Evolutionary conservation across 1,140 invertebrate genomes (phyloP).

Genomic region (Episyrphus balteatus): DNA sequence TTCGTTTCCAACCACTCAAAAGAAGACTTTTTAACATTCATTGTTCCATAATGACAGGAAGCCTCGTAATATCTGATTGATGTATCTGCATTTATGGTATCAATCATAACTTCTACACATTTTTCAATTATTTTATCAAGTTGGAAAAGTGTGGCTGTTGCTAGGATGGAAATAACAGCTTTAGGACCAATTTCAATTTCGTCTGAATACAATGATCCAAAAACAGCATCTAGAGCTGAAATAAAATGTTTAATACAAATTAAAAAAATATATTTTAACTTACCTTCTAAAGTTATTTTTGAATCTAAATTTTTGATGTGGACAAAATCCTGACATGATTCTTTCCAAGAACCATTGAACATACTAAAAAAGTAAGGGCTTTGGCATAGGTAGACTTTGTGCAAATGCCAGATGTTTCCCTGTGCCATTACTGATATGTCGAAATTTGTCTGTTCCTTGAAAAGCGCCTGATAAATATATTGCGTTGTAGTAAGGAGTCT

Average conservation of each 20-base stretch:
- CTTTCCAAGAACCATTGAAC: conserved; percentile 74
- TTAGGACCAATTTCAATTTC: conserved; percentile 61
- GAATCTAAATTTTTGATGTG: conserved; percentile 63
- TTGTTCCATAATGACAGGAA: conserved; percentile 54
- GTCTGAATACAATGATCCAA: conserved; percentile 71
- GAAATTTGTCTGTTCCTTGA: conserved; percentile 63
- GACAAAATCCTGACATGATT: conserved; percentile 55
- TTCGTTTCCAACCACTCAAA: conserved; percentile 62
- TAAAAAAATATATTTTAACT: conserved; percentile 4
- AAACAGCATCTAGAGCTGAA: conserved; percentile 55
- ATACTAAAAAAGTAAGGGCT: conserved; percentile 74
- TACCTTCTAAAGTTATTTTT: conserved; percentile 59
- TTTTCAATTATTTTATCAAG: conserved; percentile 65
- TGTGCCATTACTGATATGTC: conserved; percentile 64
- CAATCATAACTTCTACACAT: conserved; percentile 63
- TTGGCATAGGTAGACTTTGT: conserved; percentile 71
- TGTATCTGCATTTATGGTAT: conserved; percentile 59
- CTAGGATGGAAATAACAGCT: conserved; percentile 58
- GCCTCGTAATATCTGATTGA: conserved; percentile 59
- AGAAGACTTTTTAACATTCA: conserved; percentile 48
- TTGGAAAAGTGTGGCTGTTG: conserved; percentile 67
- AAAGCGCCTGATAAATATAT: conserved; percentile 70
- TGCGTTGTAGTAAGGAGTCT: conserved; percentile 62
- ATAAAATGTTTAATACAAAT: conserved; percentile 10
- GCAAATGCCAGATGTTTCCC: conserved; percentile 61